These are phyloP conservation scores for Temnothorax rugatulus DNA, from an alignment of 2,888 invertebrate genomes.

Conservation along the genomic window DNA sequence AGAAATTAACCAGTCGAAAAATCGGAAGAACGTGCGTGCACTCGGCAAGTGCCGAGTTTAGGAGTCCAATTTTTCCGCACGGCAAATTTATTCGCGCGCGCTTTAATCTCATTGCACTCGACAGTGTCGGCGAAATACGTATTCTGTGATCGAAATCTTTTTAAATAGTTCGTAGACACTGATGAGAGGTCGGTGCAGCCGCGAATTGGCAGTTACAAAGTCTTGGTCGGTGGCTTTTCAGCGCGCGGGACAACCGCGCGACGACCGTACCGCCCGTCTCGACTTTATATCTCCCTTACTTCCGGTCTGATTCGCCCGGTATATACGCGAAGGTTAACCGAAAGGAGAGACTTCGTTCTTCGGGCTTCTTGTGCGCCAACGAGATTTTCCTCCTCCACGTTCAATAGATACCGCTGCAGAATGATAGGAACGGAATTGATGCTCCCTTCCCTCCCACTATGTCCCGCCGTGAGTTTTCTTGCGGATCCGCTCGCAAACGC, in stretches of 20 bases:
- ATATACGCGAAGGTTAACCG: conserved; percentile 18
- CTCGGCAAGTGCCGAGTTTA: neutral
- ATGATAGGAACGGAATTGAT: conserved; percentile 47
- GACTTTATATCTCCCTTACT: conserved; percentile 55
- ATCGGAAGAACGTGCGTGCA: neutral
- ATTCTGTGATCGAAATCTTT: neutral
- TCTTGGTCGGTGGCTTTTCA: conserved; percentile 58
- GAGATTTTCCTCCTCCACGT: conserved; percentile 41
- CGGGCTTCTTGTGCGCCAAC: conserved; percentile 44
- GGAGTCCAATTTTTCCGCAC: conserved; percentile 27
- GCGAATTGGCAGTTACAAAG: conserved; percentile 62
- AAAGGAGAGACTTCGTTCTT: conserved; percentile 25
- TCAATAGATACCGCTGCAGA: conserved; percentile 38
- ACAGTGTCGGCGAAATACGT: neutral
- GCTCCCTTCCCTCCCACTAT: neutral
- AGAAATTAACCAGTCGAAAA: conserved; percentile 48
- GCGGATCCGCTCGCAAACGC: conserved; percentile 9
- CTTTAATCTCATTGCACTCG: neutral
- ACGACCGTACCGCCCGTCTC: neutral
- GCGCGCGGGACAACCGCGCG: conserved; percentile 28
- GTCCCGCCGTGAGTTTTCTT: conserved; percentile 19
- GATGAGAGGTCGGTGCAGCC: conserved; percentile 55
- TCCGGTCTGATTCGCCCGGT: conserved; percentile 52
- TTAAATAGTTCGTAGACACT: neutral
- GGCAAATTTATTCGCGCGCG: conserved; percentile 21